Percentiles rank a stretch among this genome's conserved stretches.
Evolutionary conservation across 2,797 vertebrate genomes (phyloP).

Genomic region (Micromesistius poutassou): DNA sequence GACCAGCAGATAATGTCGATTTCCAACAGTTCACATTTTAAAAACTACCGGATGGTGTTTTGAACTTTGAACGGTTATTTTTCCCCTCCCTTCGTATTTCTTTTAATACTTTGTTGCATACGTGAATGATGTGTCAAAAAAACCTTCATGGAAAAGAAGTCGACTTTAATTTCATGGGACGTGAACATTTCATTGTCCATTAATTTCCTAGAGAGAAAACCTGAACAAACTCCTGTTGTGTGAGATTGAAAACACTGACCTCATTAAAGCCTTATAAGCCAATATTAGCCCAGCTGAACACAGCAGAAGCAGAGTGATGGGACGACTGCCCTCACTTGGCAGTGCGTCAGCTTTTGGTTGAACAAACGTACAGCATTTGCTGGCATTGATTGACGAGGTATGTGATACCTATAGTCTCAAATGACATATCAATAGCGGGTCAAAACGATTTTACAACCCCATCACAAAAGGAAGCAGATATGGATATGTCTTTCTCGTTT

Average conservation of each 20-base stretch:
- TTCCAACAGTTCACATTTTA: not conserved
- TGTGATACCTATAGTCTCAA: not conserved
- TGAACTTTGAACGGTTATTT: not conserved
- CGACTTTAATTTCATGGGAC: not conserved
- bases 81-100: not conserved
- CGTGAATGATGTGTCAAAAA: not conserved
- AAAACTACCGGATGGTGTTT: not conserved
- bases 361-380: not conserved
- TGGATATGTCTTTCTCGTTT: not conserved
- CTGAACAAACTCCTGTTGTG: slow-evolving; percentile 3
- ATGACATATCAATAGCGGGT: not conserved
- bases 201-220: not conserved
- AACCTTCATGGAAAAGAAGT: not conserved
- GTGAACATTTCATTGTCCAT: not conserved
- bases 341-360: not conserved
- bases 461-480: not conserved
- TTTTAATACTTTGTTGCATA: not conserved
- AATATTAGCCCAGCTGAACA: not conserved
- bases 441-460: not conserved
- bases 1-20: not conserved
- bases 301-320: not conserved
- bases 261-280: not conserved
- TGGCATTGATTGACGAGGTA: not conserved
- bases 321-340: slow-evolving; percentile 1
- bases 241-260: not conserved